Percentiles rank a stretch among this genome's conserved stretches.
Evolutionary conservation across 2,797 vertebrate genomes (phyloP).

Genomic region (Chiloscyllium punctatum): DNA sequence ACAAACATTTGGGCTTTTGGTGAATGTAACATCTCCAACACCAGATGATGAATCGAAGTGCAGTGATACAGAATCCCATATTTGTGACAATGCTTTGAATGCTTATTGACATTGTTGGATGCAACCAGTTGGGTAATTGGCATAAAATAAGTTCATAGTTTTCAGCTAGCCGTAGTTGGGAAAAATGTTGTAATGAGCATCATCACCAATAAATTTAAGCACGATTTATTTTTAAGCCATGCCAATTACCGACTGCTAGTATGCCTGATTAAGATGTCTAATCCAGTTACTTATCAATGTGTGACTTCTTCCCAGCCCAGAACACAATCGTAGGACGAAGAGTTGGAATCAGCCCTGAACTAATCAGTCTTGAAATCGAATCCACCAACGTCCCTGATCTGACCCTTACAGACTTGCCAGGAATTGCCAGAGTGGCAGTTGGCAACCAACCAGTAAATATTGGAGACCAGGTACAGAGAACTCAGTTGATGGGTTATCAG

Average conservation of each 20-base stretch:
- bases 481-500: not conserved
- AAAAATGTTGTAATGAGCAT: not conserved
- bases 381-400: conserved; percentile 74
- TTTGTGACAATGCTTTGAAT: not conserved
- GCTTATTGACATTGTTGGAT: not conserved
- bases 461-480: conserved; percentile 60
- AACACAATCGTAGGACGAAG: conserved; percentile 47
- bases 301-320: conserved; percentile 47
- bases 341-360: conserved; percentile 61
- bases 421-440: conserved; percentile 73
- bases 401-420: conserved; percentile 82
- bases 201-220: not conserved
- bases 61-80: not conserved
- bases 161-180: not conserved
- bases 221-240: not conserved
- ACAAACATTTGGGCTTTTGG: not conserved
- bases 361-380: conserved; percentile 72
- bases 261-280: not conserved
- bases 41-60: not conserved
- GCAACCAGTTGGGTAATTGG: not conserved
- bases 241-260: not conserved
- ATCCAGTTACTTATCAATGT: not conserved
- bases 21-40: not conserved
- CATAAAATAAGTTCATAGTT: not conserved
- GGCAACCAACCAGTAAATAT: conserved; percentile 73